Conservation (phyloP, 2,113 vertebrate species). For the Plectropomus leopardus region DNA sequence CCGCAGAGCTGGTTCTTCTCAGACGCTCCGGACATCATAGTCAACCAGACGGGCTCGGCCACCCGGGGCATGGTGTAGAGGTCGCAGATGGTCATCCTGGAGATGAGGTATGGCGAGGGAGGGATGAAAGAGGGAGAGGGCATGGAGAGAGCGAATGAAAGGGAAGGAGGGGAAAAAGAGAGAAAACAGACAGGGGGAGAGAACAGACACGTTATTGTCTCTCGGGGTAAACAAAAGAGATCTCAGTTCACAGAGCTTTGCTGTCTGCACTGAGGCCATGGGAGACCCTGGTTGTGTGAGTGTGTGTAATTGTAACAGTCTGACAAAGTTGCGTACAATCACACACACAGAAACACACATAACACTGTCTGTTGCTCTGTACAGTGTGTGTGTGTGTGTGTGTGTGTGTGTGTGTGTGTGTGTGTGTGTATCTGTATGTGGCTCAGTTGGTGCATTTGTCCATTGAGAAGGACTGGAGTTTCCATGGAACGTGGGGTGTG, state of each 20-base stretch:
- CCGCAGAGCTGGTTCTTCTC: conserved; percentile 98
- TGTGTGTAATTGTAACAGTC: conserved; percentile 43
- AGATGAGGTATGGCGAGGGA: conserved; percentile 53
- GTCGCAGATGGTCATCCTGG: conserved; percentile 95
- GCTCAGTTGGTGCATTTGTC: conserved; percentile 61
- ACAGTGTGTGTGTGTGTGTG: conserved; percentile 36
- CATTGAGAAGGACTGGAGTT: conserved; percentile 72
- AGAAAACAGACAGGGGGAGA: conserved; percentile 58
- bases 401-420: conserved; percentile 55
- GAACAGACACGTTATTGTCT: conserved; percentile 76
- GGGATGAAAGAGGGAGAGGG: conserved; percentile 59
- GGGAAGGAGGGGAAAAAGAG: conserved; percentile 36
- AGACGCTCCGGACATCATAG: conserved; percentile 95
- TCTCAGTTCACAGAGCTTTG: conserved; percentile 76
- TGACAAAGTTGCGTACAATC: conserved; percentile 5
- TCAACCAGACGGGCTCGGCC: conserved; percentile 96
- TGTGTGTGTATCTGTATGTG: conserved; percentile 57
- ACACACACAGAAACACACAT: conserved; percentile 25
- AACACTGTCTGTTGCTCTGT: conserved; percentile 34
- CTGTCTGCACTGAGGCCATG: conserved; percentile 69
- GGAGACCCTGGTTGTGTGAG: conserved; percentile 66
- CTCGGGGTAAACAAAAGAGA: conserved; percentile 73
- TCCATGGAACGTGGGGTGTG: conserved; percentile 66
- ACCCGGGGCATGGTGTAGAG: conserved; percentile 98
- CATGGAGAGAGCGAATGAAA: conserved; percentile 42